A percentile compares a stretch with the other conserved stretches of the same genome.
These are phyloP conservation scores for Eledona agricola DNA, from an alignment of 2,888 invertebrate genomes.

Conservation along the genomic window DNA sequence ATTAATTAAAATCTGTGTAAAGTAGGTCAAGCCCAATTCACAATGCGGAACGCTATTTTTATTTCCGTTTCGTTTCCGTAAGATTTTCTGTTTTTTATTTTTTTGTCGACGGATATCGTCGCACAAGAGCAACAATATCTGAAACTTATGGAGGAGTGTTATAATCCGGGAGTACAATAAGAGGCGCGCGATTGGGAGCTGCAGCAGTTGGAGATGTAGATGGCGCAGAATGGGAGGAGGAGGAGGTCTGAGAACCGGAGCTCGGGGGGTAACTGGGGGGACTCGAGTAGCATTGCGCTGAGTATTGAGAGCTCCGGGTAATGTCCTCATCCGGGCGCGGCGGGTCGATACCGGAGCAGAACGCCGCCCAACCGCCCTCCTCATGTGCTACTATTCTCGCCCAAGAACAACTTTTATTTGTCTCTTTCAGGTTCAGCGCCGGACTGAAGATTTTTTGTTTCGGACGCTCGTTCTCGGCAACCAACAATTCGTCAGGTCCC, in stretches of 20 bases:
- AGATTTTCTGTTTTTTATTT: no score
- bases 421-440: slow-evolving; percentile 29
- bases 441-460: slow-evolving; percentile 16
- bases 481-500: no score
- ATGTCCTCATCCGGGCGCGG: slow-evolving; percentile 61
- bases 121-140: slow-evolving; percentile 34
- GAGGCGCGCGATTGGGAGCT: slow-evolving; percentile 38
- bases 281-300: slow-evolving; percentile 55
- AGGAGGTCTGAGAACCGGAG: slow-evolving; percentile 47
- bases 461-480: no score
- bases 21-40: slow-evolving; percentile 20
- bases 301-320: slow-evolving; percentile 62
- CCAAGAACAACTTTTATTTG: slow-evolving; percentile 42
- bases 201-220: slow-evolving; percentile 42
- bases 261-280: slow-evolving; percentile 45
- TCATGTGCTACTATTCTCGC: slow-evolving; percentile 56
- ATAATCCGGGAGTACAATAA: slow-evolving; percentile 38
- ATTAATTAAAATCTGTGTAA: slow-evolving; percentile 9
- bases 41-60: no score
- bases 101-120: no score
- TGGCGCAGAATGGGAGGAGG: slow-evolving; percentile 45
- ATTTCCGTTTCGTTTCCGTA: no score
- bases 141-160: slow-evolving; percentile 35
- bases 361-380: slow-evolving; percentile 53
- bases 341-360: slow-evolving; percentile 59